Evolutionary conservation across 2,113 vertebrate species (phyloP), one percentile per base, ranked within the genome.

Genomic region (Nycticryphes semicollaris): DNA sequence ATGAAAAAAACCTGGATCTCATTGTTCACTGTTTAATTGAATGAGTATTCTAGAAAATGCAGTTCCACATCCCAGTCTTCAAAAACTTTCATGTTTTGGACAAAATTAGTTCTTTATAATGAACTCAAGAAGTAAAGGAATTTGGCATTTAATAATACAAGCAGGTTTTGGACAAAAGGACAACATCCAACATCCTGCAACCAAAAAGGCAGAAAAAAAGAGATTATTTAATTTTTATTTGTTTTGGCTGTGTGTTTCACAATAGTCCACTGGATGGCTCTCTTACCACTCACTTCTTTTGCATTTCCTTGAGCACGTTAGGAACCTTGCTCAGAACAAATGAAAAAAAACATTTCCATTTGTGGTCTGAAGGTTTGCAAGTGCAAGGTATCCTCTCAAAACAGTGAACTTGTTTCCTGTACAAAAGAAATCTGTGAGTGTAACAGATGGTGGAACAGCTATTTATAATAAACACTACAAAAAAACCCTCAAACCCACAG

Each of bases 221-320:
- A 28, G 31, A 59, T 28, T 3, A 45, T 43, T 41, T 37, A 18
- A 43, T 43, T 81, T 31, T n/a, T 3, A 19, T 64, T 74, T 30
- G 8, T n/a, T 6, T 25, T 35, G 10, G 10, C 22, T 74, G 73
- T 8, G 3, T 13, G 41, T 70, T 67, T 74, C 67, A 30, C 31
- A 47, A 7, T 4, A 54, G 37, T 7, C 93, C 95, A 92, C 91
- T 35, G 76, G 96, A 87, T 84, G 93, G 76, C 93, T 90, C 91
- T 56, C 91, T 80, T 39, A 67, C 17, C 56, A 10, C 39, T 43
- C 51, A 3, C 50, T 57, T 19, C 7, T 16, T 73, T 60, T 73
- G 69, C 22, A 9, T 41, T 60, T 64, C 31, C 21, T 7, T 12
- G 16, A 39, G 22, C 25, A 9, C 4, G 2, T 4, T 21, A 16